phyloP scores from a whole-genome alignment of 2,113 vertebrate species.

The Planiliza haematocheilus region DNA sequence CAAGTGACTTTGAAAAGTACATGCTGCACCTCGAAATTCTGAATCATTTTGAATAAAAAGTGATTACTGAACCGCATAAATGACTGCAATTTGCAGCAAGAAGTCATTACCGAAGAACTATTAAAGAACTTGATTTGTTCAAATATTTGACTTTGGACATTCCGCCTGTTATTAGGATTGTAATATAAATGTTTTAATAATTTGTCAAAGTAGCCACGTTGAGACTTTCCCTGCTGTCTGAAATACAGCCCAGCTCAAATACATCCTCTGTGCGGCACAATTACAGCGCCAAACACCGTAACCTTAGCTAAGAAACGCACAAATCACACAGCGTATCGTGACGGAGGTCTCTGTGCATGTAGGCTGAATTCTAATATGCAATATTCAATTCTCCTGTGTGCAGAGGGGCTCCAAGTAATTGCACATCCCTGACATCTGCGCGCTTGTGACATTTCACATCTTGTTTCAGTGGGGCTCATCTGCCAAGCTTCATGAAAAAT shows the following conservation, averaged over 20 bases:
- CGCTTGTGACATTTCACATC: slow-evolving; percentile 60
- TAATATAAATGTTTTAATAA: slow-evolving; percentile 50
- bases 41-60: slow-evolving; percentile 38
- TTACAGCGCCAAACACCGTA: neutral
- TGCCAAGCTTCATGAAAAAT: slow-evolving; percentile 46
- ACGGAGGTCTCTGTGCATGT: slow-evolving; percentile 12
- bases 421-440: slow-evolving; percentile 47
- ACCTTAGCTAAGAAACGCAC: slow-evolving; percentile 10
- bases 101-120: slow-evolving; percentile 32
- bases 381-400: slow-evolving; percentile 24
- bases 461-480: slow-evolving; percentile 34
- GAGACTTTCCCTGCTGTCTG: slow-evolving; percentile 1
- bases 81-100: slow-evolving; percentile 53
- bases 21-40: slow-evolving; percentile 24
- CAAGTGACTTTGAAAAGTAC: slow-evolving; percentile 45
- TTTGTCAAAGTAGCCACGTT: slow-evolving; percentile 21
- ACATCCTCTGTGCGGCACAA: neutral
- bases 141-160: slow-evolving; percentile 52
- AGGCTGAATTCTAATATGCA: slow-evolving; percentile 45
- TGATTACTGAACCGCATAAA: slow-evolving; percentile 47
- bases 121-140: slow-evolving; percentile 49
- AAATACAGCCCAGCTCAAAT: slow-evolving; percentile 12
- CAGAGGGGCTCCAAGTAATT: slow-evolving; percentile 24
- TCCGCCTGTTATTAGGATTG: slow-evolving; percentile 36
- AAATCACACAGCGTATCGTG: slow-evolving; percentile 25